A percentile compares a stretch with the other conserved stretches of the same genome.
phyloP scores from a whole-genome alignment of 2,888 invertebrate species.

The Agrochola lychnidis region DNA sequence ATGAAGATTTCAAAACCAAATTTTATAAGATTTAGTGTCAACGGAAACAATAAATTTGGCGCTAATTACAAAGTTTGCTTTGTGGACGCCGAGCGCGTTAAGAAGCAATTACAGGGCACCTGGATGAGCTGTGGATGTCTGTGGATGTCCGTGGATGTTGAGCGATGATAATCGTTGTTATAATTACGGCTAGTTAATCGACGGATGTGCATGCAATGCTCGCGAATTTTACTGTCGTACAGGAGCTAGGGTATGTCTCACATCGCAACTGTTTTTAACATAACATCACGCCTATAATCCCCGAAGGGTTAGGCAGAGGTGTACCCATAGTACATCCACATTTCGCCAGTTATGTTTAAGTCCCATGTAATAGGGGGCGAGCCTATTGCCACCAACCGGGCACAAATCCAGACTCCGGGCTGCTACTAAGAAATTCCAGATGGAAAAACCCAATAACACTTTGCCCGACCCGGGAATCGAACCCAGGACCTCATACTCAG shows the following conservation, averaged over 20 bases:
- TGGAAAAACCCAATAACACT: too few relatives aligned
- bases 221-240: slow-evolving; percentile 47
- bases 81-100: slow-evolving; percentile 52
- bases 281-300: too few relatives aligned
- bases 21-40: slow-evolving; percentile 38
- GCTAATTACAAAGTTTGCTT: slow-evolving; percentile 58
- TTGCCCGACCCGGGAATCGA: too few relatives aligned
- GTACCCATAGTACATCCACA: too few relatives aligned
- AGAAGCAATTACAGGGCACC: slow-evolving; percentile 63
- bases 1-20: slow-evolving; percentile 45
- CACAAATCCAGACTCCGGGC: too few relatives aligned
- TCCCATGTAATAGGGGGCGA: too few relatives aligned
- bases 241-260: slow-evolving; percentile 39
- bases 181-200: slow-evolving; percentile 63
- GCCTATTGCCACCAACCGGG: too few relatives aligned
- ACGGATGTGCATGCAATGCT: slow-evolving; percentile 58
- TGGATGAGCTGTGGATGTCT: slow-evolving; percentile 35
- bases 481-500: too few relatives aligned
- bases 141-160: slow-evolving; percentile 35
- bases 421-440: too few relatives aligned
- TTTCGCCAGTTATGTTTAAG: too few relatives aligned
- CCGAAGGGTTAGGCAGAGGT: too few relatives aligned
- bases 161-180: slow-evolving; percentile 60
- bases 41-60: slow-evolving; percentile 64
- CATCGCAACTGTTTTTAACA: neutral